Evolutionary conservation across 2,888 invertebrate genomes (phyloP), one percentile per base, ranked within the genome.

Genomic region (Athripsodes cinereus): DNA sequence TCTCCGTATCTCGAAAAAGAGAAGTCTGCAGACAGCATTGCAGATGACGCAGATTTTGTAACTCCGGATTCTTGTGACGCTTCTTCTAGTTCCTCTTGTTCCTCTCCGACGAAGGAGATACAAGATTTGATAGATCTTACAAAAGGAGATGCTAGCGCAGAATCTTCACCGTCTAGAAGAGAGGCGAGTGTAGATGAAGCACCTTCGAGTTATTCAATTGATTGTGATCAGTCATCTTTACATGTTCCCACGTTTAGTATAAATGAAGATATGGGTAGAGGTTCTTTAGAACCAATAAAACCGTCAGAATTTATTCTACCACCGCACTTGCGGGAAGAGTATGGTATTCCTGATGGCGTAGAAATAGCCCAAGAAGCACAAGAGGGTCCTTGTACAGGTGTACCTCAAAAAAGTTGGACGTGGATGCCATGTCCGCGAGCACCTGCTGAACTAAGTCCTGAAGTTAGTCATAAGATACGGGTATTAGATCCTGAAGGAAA

Each of bases 31-130:
- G 52, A 50, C 18, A 53, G 61, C 67, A 68, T 53, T 40, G 20
- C 26, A 20, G 62, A 59, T 46, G 63, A 63, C 13, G 53, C 53
- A 47, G 47, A 63, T 67, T 61, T 61, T 31, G 58, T 65, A 71
- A 57, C 76, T 73, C 64, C 72, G 74, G 63, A 76, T 73, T 58
- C 60, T 35, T 62, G 60, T 6, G 56, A 52, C 35, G 59, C 59
- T 31, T 52, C 50, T 11, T 59, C 59, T 1, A 54, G 46, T 20
- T 53, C 63, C 2, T 44, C 58, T 10, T 55, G 57, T 1, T 46
- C 62, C 11, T 62, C 62, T 21, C 58, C 58, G 1, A 57, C 61
- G 1, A 55, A 62, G 31, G 60, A 62, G n/a, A 26, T 63, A 10
- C 55, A 53, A 20, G 63, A 50, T n/a, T 22, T 63, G 20, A 60